phyloP scores from a whole-genome alignment of 2,888 invertebrate species.

The Macaria notata region DNA sequence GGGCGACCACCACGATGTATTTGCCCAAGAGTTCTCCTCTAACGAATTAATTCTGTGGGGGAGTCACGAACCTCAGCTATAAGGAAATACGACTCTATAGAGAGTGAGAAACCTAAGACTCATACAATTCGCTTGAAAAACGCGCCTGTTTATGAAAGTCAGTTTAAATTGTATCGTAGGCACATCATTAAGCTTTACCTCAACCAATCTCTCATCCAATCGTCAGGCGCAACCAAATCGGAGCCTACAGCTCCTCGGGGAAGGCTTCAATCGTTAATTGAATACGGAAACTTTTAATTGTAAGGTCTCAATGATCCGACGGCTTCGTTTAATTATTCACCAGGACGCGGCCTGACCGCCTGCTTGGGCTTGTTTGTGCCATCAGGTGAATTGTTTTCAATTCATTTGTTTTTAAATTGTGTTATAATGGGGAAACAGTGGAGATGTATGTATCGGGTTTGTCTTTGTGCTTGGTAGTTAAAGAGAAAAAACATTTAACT shows the following conservation, averaged over 20 bases:
- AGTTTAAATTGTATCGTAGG: too few relatives aligned
- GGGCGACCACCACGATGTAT: too few relatives aligned
- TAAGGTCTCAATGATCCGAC: conserved; percentile 60
- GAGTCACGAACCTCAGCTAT: too few relatives aligned
- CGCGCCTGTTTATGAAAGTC: too few relatives aligned
- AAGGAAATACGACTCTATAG: too few relatives aligned
- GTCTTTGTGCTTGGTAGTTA: too few relatives aligned
- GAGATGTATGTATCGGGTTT: background rate
- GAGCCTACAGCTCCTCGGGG: conserved; percentile 6
- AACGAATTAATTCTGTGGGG: too few relatives aligned
- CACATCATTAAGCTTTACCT: too few relatives aligned
- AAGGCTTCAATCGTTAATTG: conserved; percentile 59
- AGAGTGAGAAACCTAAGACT: too few relatives aligned
- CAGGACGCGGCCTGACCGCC: conserved; percentile 49
- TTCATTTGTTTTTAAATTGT: conserved; percentile 41
- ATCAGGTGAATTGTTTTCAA: conserved; percentile 26
- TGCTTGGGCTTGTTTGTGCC: conserved; percentile 40
- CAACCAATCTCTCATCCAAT: conserved; percentile 42
- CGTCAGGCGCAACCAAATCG: conserved; percentile 4
- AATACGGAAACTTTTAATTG: conserved; percentile 62
- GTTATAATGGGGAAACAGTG: conserved; percentile 11
- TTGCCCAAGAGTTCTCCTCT: too few relatives aligned
- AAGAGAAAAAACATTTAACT: too few relatives aligned
- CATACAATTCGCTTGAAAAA: too few relatives aligned
- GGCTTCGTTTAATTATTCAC: conserved; percentile 61